phyloP scores from a whole-genome alignment of 2,113 vertebrate genomes.

The Prionailurus viverrinus region DNA sequence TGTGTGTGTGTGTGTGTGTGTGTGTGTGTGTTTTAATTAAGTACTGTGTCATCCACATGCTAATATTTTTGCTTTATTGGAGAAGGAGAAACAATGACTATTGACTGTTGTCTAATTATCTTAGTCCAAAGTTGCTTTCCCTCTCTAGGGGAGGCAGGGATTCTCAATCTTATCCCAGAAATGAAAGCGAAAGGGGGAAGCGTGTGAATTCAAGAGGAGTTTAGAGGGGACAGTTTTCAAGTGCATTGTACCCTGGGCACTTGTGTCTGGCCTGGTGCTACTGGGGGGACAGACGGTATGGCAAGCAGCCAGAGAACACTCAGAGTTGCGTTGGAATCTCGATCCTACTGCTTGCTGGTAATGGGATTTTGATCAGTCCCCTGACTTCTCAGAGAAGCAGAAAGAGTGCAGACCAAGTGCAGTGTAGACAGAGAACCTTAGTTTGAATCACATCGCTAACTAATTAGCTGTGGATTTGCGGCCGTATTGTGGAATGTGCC shows the following conservation, averaged over 20 bases:
- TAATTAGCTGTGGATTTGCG: not conserved
- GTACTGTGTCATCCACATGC: not conserved
- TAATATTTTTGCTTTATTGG: constrained; percentile 7
- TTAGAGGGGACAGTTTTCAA: not conserved
- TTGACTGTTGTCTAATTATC: not conserved
- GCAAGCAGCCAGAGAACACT: not conserved
- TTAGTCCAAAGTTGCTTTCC: not conserved
- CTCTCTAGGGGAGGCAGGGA: not conserved
- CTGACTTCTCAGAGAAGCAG: not conserved
- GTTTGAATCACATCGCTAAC: not conserved
- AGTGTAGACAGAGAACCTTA: not conserved
- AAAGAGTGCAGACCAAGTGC: not conserved
- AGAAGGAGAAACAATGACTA: constrained; percentile 10
- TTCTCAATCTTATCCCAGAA: not conserved
- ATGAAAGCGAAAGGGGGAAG: not conserved
- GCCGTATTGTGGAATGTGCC: not conserved
- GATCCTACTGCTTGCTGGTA: not conserved
- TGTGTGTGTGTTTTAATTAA: not conserved
- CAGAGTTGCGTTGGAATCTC: not conserved
- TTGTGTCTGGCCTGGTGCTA: not conserved
- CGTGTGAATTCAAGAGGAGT: not conserved
- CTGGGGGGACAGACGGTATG: too few species aligned
- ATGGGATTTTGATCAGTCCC: not conserved
- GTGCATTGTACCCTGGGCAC: not conserved
- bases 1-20: not conserved